A percentile compares a stretch with the other conserved stretches of the same genome.
phyloP scores from a whole-genome alignment of 1,140 invertebrate genomes.

The Armadillidium nasatum region DNA sequence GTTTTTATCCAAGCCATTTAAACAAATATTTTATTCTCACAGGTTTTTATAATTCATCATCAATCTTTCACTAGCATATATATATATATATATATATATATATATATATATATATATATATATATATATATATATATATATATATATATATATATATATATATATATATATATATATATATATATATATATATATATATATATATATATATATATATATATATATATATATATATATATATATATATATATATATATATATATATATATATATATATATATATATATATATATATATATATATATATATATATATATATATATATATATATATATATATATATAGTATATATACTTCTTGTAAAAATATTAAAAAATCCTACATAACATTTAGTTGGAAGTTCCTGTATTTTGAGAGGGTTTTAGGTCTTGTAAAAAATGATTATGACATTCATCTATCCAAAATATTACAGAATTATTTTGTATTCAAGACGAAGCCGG shows the following conservation, averaged over 20 bases:
- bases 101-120: slow-evolving; percentile 11
- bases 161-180: background rate
- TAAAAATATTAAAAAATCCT: no score
- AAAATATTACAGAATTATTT: no score
- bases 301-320: background rate
- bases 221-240: slow-evolving; percentile 11
- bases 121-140: slow-evolving; percentile 11
- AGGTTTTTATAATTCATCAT: no score
- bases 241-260: slow-evolving; percentile 11
- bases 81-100: background rate
- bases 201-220: slow-evolving; percentile 9
- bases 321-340: background rate
- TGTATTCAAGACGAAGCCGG: no score
- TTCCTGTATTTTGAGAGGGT: no score
- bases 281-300: background rate
- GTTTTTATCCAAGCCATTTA: no score
- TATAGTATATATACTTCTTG: no score
- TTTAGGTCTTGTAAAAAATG: no score
- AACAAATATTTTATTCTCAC: no score
- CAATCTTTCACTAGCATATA: no score
- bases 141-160: slow-evolving; percentile 9
- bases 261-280: slow-evolving; percentile 15
- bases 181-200: background rate
- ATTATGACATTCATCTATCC: no score
- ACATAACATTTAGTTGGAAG: no score